phyloP scores from a whole-genome alignment of 2,888 invertebrate genomes.

The Agrenia bidenticulata region DNA sequence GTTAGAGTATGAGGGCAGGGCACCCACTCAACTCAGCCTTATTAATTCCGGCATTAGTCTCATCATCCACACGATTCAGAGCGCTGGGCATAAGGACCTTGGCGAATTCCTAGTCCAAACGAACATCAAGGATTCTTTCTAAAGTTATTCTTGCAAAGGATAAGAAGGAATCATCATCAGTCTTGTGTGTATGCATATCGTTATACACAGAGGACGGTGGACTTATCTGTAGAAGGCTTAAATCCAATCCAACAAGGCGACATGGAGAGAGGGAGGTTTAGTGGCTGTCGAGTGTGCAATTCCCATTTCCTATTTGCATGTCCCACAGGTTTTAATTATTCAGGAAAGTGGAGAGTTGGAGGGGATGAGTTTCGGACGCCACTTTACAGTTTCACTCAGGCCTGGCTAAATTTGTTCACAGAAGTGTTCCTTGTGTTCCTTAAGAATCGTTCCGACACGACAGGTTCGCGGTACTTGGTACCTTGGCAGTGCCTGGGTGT shows the following conservation, averaged over 20 bases:
- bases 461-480: too few relatives aligned
- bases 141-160: not conserved
- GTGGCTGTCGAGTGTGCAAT: conserved; percentile 47
- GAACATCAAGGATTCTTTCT: not conserved
- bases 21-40: too few relatives aligned
- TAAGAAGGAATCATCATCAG: too few relatives aligned
- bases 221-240: too few relatives aligned
- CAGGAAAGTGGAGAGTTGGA: conserved; percentile 42
- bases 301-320: conserved; percentile 53
- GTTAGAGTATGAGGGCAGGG: too few relatives aligned
- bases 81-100: too few relatives aligned
- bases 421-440: not conserved
- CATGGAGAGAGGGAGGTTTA: conserved; percentile 35
- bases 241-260: conserved; percentile 24
- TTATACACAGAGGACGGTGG: too few relatives aligned
- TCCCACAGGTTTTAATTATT: conserved; percentile 54
- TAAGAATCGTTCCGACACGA: too few relatives aligned
- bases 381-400: conserved; percentile 35
- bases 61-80: too few relatives aligned
- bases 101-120: not conserved
- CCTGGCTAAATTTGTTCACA: not conserved
- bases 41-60: too few relatives aligned
- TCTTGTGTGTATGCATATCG: too few relatives aligned
- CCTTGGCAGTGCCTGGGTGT: too few relatives aligned
- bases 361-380: conserved; percentile 37